Evolutionary conservation across 2,888 invertebrate genomes (phyloP).

Genomic region (Cartodere bifasciata): DNA sequence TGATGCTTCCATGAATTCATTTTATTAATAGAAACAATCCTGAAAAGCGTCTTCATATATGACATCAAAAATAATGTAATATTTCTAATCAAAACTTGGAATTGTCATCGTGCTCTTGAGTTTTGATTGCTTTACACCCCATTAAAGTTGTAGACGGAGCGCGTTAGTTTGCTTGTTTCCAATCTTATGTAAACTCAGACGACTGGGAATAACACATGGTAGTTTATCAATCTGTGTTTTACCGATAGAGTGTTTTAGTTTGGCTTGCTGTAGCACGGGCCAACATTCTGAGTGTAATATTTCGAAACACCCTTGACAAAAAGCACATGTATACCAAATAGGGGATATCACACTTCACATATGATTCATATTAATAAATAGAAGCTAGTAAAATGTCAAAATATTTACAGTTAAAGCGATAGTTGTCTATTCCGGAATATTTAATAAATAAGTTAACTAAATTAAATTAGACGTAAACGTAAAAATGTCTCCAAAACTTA

Average conservation of each 20-base stretch:
- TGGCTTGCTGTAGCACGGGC: conserved; percentile 29
- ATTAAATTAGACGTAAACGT: no score
- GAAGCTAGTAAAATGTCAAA: no score
- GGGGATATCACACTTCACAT: no score
- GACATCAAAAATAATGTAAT: conserved; percentile 24
- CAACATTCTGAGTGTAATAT: conserved; percentile 29
- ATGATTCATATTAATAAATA: no score
- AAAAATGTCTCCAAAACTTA: no score
- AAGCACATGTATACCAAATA: no score
- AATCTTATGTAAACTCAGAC: conserved; percentile 5
- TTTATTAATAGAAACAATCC: conserved; percentile 20
- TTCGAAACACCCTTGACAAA: conserved; percentile 22
- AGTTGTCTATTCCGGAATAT: no score
- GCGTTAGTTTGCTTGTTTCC: background rate
- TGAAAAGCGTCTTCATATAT: conserved; percentile 20
- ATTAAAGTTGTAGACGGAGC: background rate
- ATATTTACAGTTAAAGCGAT: no score
- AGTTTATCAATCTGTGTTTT: conserved; percentile 25
- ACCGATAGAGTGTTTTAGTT: no score
- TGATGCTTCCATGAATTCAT: conserved; percentile 2
- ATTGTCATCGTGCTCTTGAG: conserved; percentile 12
- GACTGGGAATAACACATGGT: conserved; percentile 23
- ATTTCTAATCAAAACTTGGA: conserved; percentile 24
- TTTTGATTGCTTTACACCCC: conserved; percentile 1
- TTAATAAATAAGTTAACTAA: no score